Base-by-base conservation (phyloP, 2,797 vertebrate species). In the Rhadinocentrus ornatus region DNA sequence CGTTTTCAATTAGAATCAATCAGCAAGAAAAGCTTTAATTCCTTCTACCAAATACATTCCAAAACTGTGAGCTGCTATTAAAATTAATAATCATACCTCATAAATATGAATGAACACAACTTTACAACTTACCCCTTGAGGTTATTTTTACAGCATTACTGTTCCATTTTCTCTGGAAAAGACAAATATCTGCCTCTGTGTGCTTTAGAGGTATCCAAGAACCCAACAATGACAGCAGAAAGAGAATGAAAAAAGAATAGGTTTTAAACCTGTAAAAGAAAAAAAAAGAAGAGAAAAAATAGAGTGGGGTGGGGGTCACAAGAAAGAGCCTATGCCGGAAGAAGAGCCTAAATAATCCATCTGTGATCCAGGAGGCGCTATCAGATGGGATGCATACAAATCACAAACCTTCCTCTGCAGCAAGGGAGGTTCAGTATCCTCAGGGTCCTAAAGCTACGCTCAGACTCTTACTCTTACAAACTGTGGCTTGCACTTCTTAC, bases 401-500 rank as follows among this genome's bases (percentile, higher is more conserved):
- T 92, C 89, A 90, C 89, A 90, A 82, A 81, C 80, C 87, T 88
- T 90, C 83, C 90, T 91, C 92, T 92, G 92, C 92, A 90, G 88
- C 87, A 90, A 86, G 84, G 83, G 77, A 73, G 77, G 85, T 91
- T 88, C 82, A 88, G 85, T 90, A 89, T 90, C 91, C 93, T 88
- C 92, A 85, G 91, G 93, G 93, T 94, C 92, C 93, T 93, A 93
- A 93, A 83, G 91, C 92, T 91, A 87, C 89, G 83, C 80, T 68
- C 86, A 73, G 57, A 78, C 75, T 69, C 77, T 80, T 74, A 76
- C 74, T 83, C 61, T 79, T 37, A 73, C 75, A 82, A 70, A 82
- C 83, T 80, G 74, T 46, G 48, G 61, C 53, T 56, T 48, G 72
- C 69, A 60, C 63, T 2, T 53, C 22, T 26, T 26, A 26, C 12